Percentiles rank a stretch among this genome's conserved stretches.
These are phyloP conservation scores for Eremobia ochroleuca DNA, from an alignment of 2,888 invertebrate genomes.

Conservation along the genomic window DNA sequence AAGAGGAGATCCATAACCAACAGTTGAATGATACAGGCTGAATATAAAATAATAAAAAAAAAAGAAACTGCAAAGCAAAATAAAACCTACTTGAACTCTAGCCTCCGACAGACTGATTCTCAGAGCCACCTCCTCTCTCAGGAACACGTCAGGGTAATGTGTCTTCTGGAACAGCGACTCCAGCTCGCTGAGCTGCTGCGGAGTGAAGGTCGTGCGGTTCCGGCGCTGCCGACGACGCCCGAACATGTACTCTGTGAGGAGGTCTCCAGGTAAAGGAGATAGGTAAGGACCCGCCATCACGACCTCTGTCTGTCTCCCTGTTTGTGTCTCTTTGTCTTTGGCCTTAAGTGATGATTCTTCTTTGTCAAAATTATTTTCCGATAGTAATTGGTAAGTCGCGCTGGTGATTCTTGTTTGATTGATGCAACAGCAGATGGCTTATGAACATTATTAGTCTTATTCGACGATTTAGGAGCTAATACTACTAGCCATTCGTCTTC, in stretches of 20 bases:
- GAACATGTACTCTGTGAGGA: constrained; percentile 98
- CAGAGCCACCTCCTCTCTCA: constrained; percentile 97
- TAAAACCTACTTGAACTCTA: constrained; percentile 94
- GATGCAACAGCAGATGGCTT: not conserved
- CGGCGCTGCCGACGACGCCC: constrained; percentile 96
- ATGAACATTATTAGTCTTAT: not conserved
- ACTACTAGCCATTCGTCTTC: not conserved
- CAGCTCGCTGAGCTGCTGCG: constrained; percentile 97
- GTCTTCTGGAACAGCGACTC: constrained; percentile 98
- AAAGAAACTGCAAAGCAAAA: not conserved
- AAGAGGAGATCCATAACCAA: not conserved
- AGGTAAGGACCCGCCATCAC: constrained; percentile 96
- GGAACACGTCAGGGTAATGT: constrained; percentile 97
- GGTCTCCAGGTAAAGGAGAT: constrained; percentile 96
- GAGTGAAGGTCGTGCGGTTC: constrained; percentile 98
- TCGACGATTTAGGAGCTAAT: not conserved
- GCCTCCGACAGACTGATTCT: constrained; percentile 98
- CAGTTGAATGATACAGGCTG: not conserved
- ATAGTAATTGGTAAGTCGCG: not conserved
- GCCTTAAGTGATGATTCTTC: not conserved
- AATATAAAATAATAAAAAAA: not conserved
- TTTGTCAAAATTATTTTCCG: not conserved
- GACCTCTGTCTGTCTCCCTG: not conserved
- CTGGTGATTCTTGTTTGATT: not conserved
- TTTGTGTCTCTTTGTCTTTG: not conserved